phyloP scores from a whole-genome alignment of 2,888 invertebrate genomes.

The Conchocele bisecta region DNA sequence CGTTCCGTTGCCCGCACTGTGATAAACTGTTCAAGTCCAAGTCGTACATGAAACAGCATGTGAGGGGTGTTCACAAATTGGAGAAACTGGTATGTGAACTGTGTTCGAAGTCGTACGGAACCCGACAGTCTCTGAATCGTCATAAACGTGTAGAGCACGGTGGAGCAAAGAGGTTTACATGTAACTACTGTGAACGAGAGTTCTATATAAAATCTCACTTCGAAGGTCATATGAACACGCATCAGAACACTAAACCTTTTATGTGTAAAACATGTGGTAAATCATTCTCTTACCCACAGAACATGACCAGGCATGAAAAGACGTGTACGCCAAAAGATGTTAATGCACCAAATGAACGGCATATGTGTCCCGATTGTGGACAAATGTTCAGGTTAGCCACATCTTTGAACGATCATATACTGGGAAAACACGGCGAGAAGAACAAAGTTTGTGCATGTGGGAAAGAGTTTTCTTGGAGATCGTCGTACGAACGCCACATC shows the following conservation, averaged over 20 bases:
- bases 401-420: constrained; percentile 1
- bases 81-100: no score
- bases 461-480: neutral
- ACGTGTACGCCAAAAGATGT: neutral
- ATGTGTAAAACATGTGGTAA: neutral
- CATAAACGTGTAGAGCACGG: no score
- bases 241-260: neutral
- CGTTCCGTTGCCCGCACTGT: no score
- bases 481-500: neutral
- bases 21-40: no score
- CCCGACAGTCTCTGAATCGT: no score
- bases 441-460: constrained; percentile 1
- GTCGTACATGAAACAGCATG: no score
- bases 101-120: no score
- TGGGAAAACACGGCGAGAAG: neutral
- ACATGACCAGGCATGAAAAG: neutral
- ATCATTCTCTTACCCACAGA: constrained; percentile 2
- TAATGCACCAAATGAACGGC: neutral
- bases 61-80: no score
- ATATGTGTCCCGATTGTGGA: neutral
- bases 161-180: no score
- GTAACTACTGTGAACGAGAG: no score
- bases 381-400: no score
- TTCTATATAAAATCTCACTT: neutral
- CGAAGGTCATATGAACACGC: constrained; percentile 10